Evolutionary conservation across 1,140 invertebrate genomes (phyloP).

Genomic region (Telenomus remus): DNA sequence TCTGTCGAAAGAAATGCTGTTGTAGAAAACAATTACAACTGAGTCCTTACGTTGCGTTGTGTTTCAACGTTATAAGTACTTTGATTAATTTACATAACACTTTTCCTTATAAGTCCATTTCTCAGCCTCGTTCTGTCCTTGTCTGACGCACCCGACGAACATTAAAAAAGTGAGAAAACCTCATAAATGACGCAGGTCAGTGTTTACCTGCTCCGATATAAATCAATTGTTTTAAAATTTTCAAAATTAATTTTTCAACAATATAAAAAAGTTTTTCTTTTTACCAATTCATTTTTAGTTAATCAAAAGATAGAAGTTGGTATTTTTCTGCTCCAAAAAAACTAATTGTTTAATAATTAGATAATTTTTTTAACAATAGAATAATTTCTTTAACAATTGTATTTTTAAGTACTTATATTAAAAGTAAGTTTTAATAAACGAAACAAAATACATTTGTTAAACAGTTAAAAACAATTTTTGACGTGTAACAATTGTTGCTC

Average conservation of each 20-base stretch:
- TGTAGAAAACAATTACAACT: neutral
- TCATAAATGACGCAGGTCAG: constrained; percentile 12
- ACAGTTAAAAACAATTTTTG: too few species aligned
- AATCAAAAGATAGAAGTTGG: too few species aligned
- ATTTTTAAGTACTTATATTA: too few species aligned
- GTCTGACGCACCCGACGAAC: neutral
- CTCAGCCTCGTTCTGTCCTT: neutral
- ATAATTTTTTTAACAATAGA: too few species aligned
- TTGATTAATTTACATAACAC: constrained; percentile 12
- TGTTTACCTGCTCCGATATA: constrained; percentile 8
- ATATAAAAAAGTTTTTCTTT: too few species aligned
- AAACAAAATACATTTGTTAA: too few species aligned
- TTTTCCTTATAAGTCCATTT: constrained; percentile 19
- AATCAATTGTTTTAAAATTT: constrained; percentile 7
- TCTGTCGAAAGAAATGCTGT: neutral
- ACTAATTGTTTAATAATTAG: too few species aligned
- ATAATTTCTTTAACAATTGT: too few species aligned
- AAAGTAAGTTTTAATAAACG: too few species aligned
- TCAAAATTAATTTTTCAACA: too few species aligned
- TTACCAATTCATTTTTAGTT: too few species aligned
- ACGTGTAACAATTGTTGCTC: constrained; percentile 1
- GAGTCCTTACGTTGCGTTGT: neutral
- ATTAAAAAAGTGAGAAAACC: neutral
- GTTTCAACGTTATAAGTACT: neutral
- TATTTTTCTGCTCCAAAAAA: too few species aligned